Conservation (phyloP, 2,113 vertebrate species). For the Aptenodytes forsteri region DNA sequence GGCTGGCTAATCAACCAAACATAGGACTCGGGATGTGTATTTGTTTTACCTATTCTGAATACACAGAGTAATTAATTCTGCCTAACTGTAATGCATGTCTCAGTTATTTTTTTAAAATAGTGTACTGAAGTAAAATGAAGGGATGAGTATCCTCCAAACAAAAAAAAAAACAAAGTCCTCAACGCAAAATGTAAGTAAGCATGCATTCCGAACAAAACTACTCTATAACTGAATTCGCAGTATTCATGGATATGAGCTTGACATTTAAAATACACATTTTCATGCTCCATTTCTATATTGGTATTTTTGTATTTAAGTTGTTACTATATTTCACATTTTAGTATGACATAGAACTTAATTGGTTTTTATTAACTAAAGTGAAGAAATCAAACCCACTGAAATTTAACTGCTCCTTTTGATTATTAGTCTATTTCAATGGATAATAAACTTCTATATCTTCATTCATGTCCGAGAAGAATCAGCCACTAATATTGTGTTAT, state of each 20-base stretch:
- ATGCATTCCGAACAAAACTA: background rate
- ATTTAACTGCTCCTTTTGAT: background rate
- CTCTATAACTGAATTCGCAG: background rate
- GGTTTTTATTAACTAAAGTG: background rate
- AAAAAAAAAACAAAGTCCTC: background rate
- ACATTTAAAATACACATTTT: background rate
- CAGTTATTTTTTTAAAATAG: background rate
- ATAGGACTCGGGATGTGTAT: background rate
- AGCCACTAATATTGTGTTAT: background rate
- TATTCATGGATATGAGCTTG: background rate
- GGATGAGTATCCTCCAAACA: background rate
- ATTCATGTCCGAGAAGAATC: background rate
- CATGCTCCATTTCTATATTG: background rate
- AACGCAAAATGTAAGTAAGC: background rate
- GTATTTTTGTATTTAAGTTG: background rate
- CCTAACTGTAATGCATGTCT: background rate
- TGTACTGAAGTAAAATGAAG: background rate
- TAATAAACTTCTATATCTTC: background rate
- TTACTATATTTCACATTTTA: background rate
- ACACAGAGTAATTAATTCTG: background rate
- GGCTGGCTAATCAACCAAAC: background rate
- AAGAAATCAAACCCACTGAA: background rate
- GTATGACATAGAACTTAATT: background rate
- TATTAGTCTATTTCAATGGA: background rate
- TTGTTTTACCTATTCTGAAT: background rate